A percentile compares a stretch with the other conserved stretches of the same genome.
Evolutionary conservation across 2,888 invertebrate genomes (phyloP).

Genomic region (Plagodis dolabraria): DNA sequence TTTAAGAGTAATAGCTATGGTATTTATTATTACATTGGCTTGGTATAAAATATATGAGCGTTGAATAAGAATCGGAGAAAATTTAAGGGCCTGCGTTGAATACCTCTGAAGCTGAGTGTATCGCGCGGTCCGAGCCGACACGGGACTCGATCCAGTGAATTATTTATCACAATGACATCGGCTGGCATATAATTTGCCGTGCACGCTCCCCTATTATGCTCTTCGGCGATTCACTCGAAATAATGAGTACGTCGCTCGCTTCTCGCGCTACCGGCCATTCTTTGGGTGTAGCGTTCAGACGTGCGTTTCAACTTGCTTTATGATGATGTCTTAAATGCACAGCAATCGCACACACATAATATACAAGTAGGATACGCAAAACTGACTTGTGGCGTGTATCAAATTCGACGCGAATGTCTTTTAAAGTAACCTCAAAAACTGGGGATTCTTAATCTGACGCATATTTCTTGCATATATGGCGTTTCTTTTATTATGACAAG

Average conservation of each 20-base stretch:
- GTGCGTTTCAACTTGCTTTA: not conserved
- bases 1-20: too few relatives aligned
- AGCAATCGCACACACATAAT: too few relatives aligned
- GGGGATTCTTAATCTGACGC: too few relatives aligned
- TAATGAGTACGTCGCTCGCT: slow-evolving; percentile 70
- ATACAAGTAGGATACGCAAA: too few relatives aligned
- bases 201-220: slow-evolving; percentile 69
- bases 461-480: too few relatives aligned
- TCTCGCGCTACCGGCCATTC: slow-evolving; percentile 64
- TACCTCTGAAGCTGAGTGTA: not conserved
- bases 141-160: slow-evolving; percentile 50
- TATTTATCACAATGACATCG: slow-evolving; percentile 79
- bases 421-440: too few relatives aligned
- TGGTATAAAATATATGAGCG: too few relatives aligned
- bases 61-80: too few relatives aligned
- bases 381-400: too few relatives aligned
- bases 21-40: too few relatives aligned
- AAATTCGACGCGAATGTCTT: too few relatives aligned
- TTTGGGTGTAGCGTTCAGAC: slow-evolving; percentile 26
- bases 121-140: slow-evolving; percentile 11
- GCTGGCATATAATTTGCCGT: slow-evolving; percentile 77
- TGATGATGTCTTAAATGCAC: not conserved
- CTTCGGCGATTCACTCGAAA: slow-evolving; percentile 77
- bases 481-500: too few relatives aligned
- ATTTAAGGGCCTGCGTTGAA: not conserved